Evolutionary conservation across 2,113 vertebrate genomes (phyloP).

Genomic region (Pholis gunnellus): DNA sequence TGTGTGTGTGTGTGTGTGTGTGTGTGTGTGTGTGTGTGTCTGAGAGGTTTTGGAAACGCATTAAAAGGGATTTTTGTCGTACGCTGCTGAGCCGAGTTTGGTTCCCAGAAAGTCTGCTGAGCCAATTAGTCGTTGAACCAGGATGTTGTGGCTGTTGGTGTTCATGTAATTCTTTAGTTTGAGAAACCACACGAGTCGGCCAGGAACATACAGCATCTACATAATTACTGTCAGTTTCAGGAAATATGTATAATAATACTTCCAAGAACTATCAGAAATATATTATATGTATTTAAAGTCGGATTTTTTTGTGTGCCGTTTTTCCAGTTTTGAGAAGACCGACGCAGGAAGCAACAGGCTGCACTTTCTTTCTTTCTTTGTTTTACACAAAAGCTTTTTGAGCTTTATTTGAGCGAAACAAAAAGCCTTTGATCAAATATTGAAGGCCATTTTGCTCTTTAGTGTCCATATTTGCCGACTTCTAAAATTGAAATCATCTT

Average conservation of each 20-base stretch:
- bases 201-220: neutral
- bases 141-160: conserved; percentile 20
- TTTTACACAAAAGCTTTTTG: neutral
- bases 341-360: neutral
- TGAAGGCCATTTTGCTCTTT: neutral
- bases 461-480: neutral
- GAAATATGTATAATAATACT: neutral
- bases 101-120: conserved; percentile 32
- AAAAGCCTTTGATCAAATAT: neutral
- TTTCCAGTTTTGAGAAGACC: neutral
- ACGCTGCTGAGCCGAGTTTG: neutral
- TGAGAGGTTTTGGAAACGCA: conserved; percentile 6
- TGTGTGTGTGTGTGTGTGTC: neutral
- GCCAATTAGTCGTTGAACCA: conserved; percentile 27
- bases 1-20: too few species aligned
- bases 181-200: conserved; percentile 6
- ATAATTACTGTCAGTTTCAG: neutral
- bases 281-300: neutral
- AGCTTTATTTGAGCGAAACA: neutral
- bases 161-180: neutral
- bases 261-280: neutral
- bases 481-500: neutral
- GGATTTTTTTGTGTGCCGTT: neutral
- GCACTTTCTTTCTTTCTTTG: neutral
- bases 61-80: conserved; percentile 29